Percentiles rank a stretch among this genome's conserved stretches.
Evolutionary conservation across 2,113 vertebrate species (phyloP).

Genomic region (Climacteris rufus): DNA sequence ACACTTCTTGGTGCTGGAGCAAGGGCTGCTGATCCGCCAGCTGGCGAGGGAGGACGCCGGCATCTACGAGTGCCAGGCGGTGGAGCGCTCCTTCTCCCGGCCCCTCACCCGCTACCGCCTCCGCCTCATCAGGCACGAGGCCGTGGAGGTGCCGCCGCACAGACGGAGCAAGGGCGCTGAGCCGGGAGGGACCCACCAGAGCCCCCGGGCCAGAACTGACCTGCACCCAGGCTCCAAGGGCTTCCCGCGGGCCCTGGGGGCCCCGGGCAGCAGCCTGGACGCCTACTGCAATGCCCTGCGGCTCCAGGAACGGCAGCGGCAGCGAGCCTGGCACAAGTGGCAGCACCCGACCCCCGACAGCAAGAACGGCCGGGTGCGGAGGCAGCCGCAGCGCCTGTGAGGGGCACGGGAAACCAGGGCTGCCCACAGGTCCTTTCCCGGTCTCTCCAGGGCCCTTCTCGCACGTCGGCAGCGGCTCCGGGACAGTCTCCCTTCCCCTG

Average conservation of each 20-base stretch:
- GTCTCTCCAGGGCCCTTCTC: background rate
- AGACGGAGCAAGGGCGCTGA: constrained; percentile 1
- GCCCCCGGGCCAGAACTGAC: background rate
- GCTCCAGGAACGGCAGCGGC: constrained; percentile 77
- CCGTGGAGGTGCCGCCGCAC: background rate
- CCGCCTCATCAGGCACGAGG: constrained; percentile 68
- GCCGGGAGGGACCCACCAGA: background rate
- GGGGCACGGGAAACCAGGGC: background rate
- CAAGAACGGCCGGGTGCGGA: constrained; percentile 75
- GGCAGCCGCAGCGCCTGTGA: constrained; percentile 63
- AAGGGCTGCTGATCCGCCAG: constrained; percentile 78
- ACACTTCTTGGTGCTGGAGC: constrained; percentile 62
- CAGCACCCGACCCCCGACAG: constrained; percentile 69
- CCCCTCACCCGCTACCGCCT: constrained; percentile 72
- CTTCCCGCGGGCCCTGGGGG: constrained; percentile 58
- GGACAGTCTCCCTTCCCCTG: background rate
- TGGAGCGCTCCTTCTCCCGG: constrained; percentile 74
- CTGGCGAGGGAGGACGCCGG: constrained; percentile 67
- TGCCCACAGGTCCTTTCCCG: background rate
- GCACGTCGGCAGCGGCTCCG: background rate
- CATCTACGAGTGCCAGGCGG: constrained; percentile 73
- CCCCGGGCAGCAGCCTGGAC: constrained; percentile 67
- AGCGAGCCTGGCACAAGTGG: constrained; percentile 77
- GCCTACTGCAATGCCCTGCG: constrained; percentile 81
- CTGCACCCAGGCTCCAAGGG: constrained; percentile 71